These are phyloP conservation scores for Lynx canadensis DNA, from an alignment of 2,113 vertebrate species.

Conservation along the genomic window DNA sequence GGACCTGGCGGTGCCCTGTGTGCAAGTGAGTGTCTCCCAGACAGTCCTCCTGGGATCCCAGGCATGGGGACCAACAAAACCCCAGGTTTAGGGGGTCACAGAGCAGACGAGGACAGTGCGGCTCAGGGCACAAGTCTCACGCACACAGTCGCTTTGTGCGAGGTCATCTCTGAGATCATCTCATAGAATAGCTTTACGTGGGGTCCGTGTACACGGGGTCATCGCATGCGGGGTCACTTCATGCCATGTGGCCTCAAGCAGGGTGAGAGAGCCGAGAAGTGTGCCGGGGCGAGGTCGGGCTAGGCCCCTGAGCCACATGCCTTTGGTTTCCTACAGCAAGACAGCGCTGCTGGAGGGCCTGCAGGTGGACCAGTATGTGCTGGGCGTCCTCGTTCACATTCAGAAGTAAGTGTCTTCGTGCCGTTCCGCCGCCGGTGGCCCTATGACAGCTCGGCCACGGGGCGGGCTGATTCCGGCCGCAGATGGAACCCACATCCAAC, in stretches of 20 bases:
- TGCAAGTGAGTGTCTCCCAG: conserved; percentile 94
- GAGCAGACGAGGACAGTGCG: not conserved
- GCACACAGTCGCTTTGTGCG: not conserved
- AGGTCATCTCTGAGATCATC: not conserved
- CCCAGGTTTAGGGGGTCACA: not conserved
- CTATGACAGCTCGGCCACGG: too few species aligned
- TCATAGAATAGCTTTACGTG: not conserved
- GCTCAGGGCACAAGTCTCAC: not conserved
- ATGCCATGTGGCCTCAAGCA: not conserved
- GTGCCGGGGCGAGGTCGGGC: fast-evolving
- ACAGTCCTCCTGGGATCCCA: conserved; percentile 89
- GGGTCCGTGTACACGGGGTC: not conserved
- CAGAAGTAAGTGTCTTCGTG: conserved; percentile 90
- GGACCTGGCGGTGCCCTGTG: conserved; percentile 98
- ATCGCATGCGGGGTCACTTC: not conserved
- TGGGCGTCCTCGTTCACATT: conserved; percentile 96
- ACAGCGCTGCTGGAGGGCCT: conserved; percentile 95
- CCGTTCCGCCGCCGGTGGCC: not conserved
- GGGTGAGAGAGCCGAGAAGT: not conserved
- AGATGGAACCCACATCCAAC: not conserved
- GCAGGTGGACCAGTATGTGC: conserved; percentile 98
- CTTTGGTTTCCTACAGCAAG: conserved; percentile 87
- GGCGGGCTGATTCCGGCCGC: too few species aligned
- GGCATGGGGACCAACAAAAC: not conserved
- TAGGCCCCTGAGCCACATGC: not conserved